phyloP scores from a whole-genome alignment of 2,797 vertebrate genomes.

The Rhyacichthys aspro region DNA sequence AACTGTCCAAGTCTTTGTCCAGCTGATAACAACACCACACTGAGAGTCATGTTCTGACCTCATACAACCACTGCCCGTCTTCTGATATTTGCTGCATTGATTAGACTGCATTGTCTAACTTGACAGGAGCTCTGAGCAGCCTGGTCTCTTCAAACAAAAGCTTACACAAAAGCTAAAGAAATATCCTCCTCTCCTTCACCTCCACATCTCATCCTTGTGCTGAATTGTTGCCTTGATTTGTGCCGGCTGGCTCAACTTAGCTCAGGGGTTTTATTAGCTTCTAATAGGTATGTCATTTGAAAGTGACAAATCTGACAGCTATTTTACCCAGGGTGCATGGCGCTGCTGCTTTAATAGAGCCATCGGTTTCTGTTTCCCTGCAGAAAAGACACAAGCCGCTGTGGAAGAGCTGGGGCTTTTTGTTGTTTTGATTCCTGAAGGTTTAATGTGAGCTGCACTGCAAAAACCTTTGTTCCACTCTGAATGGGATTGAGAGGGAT shows the following conservation, averaged over 20 bases:
- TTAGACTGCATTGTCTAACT: slow-evolving; percentile 72
- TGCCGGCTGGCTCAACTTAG: slow-evolving; percentile 69
- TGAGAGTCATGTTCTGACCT: slow-evolving; percentile 53
- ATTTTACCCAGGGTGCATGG: slow-evolving; percentile 68
- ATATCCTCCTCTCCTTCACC: slow-evolving; percentile 55
- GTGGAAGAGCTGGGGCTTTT: slow-evolving; percentile 49
- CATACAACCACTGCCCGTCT: slow-evolving; percentile 57
- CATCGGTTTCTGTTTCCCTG: slow-evolving; percentile 69
- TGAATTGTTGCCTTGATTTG: slow-evolving; percentile 67
- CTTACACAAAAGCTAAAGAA: slow-evolving; percentile 58
- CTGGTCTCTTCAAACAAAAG: slow-evolving; percentile 60
- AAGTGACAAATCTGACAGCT: slow-evolving; percentile 82
- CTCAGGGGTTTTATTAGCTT: slow-evolving; percentile 74
- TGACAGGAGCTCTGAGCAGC: slow-evolving; percentile 65
- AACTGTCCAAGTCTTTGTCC: slow-evolving; percentile 60
- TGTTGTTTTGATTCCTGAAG: slow-evolving; percentile 49
- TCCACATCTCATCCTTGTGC: slow-evolving; percentile 62
- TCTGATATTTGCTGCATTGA: slow-evolving; percentile 79
- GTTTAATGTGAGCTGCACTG: slow-evolving; percentile 57
- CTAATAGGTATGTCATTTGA: slow-evolving; percentile 82
- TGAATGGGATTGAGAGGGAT: slow-evolving; percentile 61
- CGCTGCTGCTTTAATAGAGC: slow-evolving; percentile 69
- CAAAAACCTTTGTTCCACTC: slow-evolving; percentile 65
- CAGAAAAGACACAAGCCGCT: slow-evolving; percentile 59
- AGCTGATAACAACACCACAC: slow-evolving; percentile 52